Percentiles rank a stretch among this genome's conserved stretches.
phyloP scores from a whole-genome alignment of 2,888 invertebrate species.

The Hirtodrosophila trivittata region DNA sequence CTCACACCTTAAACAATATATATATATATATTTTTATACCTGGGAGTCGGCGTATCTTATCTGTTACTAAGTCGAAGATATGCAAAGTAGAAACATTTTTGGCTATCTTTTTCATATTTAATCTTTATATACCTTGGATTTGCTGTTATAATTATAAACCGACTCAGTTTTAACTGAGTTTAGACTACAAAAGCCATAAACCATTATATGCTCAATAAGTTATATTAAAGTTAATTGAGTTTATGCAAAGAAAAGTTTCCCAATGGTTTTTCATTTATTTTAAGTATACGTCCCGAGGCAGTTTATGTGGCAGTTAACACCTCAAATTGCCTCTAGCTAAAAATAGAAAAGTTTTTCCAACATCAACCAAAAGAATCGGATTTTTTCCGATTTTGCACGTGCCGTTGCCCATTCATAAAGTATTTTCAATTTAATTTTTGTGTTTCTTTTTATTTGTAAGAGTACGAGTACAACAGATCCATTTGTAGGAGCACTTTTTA shows the following conservation, averaged over 20 bases:
- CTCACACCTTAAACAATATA: too few relatives aligned
- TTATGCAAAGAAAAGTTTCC: too few relatives aligned
- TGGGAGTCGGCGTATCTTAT: conserved; percentile 22
- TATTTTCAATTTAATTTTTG: conserved; percentile 31
- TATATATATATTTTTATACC: neutral
- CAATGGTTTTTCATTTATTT: too few relatives aligned
- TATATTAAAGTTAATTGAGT: too few relatives aligned
- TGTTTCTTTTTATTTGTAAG: conserved; percentile 17
- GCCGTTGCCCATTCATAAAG: conserved; percentile 51
- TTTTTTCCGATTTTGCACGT: conserved; percentile 10
- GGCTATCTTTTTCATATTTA: neutral
- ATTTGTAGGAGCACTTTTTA: conserved; percentile 21
- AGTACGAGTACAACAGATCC: neutral
- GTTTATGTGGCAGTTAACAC: conserved; percentile 4
- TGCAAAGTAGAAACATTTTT: neutral
- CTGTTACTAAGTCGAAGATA: neutral
- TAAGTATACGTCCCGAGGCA: too few relatives aligned
- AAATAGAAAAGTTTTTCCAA: conserved; percentile 4
- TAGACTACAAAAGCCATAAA: neutral
- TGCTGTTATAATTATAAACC: neutral
- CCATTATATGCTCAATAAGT: too few relatives aligned
- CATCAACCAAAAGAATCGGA: neutral
- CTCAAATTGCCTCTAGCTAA: conserved; percentile 1
- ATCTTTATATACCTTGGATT: neutral
- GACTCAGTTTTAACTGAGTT: neutral